Conservation (phyloP, 2,888 invertebrate genomes). For the Acanthosoma haemorrhoidale region DNA sequence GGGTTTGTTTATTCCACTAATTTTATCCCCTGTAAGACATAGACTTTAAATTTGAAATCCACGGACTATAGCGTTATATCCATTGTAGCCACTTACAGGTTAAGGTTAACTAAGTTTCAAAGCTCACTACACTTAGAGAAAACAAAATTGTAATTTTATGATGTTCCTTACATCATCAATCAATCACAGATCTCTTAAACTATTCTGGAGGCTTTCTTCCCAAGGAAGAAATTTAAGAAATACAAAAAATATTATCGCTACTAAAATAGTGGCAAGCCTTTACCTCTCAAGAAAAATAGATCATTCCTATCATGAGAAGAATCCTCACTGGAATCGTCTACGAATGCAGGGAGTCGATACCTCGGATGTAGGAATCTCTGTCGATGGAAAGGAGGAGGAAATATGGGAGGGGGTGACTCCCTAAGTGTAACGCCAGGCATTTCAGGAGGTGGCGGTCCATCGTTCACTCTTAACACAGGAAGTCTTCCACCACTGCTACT, state of each 20-base stretch:
- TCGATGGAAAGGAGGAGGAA: conserved; percentile 7
- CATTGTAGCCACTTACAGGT: too few relatives aligned
- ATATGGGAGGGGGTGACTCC: conserved; percentile 16
- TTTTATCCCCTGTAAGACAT: too few relatives aligned
- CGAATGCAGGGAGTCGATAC: conserved; percentile 15
- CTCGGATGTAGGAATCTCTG: conserved; percentile 26
- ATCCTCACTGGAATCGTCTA: conserved; percentile 45
- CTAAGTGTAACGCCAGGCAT: conserved; percentile 8
- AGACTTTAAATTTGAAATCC: too few relatives aligned
- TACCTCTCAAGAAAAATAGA: conserved; percentile 34
- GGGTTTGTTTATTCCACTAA: too few relatives aligned
- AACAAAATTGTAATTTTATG: too few relatives aligned
- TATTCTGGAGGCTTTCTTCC: too few relatives aligned
- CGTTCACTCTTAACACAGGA: conserved; percentile 59
- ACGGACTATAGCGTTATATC: too few relatives aligned
- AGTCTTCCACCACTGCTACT: conserved; percentile 42
- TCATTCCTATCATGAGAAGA: conserved; percentile 38
- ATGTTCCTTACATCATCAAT: too few relatives aligned
- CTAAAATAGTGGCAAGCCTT: not conserved
- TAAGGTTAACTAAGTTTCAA: too few relatives aligned
- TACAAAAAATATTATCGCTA: not conserved
- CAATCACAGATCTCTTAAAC: too few relatives aligned
- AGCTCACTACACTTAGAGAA: too few relatives aligned
- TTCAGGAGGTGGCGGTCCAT: conserved; percentile 49
- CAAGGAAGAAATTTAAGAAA: not conserved